Evolutionary conservation across 2,888 invertebrate genomes (phyloP).

Genomic region (Mimas tiliae): DNA sequence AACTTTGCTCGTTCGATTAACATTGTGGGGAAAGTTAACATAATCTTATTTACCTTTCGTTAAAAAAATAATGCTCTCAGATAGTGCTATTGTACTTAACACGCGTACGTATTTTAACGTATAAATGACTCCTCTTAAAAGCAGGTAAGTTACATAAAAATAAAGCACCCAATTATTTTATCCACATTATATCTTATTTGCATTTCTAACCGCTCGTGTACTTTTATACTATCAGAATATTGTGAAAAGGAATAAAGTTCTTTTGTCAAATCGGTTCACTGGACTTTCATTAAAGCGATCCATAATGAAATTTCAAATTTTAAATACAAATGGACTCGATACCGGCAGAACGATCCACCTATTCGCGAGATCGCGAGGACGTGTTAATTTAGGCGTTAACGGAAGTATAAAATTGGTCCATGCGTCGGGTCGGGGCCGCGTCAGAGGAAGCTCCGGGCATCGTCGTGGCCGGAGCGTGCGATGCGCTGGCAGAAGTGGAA

Average conservation of each 20-base stretch:
- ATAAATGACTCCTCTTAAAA: conserved; percentile 62
- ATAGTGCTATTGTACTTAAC: conserved; percentile 63
- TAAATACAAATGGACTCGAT: conserved; percentile 70
- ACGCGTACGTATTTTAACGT: conserved; percentile 55
- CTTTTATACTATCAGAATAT: conserved; percentile 49
- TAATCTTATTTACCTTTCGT: conserved; percentile 27
- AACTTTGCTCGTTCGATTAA: conserved; percentile 27
- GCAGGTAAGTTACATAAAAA: conserved; percentile 71
- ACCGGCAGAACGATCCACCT: conserved; percentile 56
- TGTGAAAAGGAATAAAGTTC: conserved; percentile 50
- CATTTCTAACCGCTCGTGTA: conserved; percentile 60
- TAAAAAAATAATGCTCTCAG: conserved; percentile 54
- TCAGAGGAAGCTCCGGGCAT: conserved; percentile 74
- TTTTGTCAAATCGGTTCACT: conserved; percentile 49
- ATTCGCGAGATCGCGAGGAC: conserved; percentile 68
- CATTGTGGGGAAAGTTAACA: conserved; percentile 16
- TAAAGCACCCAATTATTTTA: conserved; percentile 79
- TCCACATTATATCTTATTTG: conserved; percentile 62
- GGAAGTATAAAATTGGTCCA: conserved; percentile 81
- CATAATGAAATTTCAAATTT: conserved; percentile 56
- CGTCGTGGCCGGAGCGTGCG: conserved; percentile 65
- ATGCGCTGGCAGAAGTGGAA: conserved; percentile 79
- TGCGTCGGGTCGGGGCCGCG: conserved; percentile 62
- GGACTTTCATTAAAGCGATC: conserved; percentile 62
- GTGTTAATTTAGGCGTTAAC: conserved; percentile 71